Conservation (phyloP, 1,140 invertebrate species). For the Acromyrmex charruanus region DNA sequence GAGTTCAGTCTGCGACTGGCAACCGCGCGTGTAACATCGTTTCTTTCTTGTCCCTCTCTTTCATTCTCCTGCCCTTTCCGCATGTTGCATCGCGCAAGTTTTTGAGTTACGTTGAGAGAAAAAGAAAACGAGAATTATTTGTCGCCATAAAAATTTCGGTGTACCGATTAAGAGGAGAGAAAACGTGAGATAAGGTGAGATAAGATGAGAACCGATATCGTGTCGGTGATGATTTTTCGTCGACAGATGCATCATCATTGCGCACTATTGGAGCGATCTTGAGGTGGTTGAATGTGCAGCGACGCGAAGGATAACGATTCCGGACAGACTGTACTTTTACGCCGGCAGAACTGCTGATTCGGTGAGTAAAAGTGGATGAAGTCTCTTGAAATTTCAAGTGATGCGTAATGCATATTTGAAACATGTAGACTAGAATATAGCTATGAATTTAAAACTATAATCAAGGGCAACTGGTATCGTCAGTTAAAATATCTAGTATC, state of each 20-base stretch:
- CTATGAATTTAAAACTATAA: background rate
- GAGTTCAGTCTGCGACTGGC: conserved; percentile 80
- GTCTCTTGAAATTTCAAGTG: background rate
- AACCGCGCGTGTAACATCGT: conserved; percentile 75
- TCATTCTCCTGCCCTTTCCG: conserved; percentile 5
- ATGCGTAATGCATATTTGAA: background rate
- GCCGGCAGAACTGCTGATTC: conserved; percentile 27
- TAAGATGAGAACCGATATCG: conserved; percentile 47
- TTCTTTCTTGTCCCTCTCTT: conserved; percentile 28
- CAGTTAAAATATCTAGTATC: background rate
- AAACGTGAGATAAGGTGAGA: background rate
- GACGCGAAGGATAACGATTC: conserved; percentile 62
- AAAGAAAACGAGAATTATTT: background rate
- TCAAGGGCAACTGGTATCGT: background rate
- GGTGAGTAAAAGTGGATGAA: conserved; percentile 56
- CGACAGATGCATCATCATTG: background rate
- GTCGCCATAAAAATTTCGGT: conserved; percentile 30
- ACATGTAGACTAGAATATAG: background rate
- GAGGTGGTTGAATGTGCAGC: conserved; percentile 69
- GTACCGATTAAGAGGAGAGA: background rate
- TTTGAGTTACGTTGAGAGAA: background rate
- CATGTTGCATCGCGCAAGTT: conserved; percentile 25
- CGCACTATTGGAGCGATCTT: conserved; percentile 56
- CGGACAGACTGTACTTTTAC: conserved; percentile 17
- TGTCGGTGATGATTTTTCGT: conserved; percentile 19